These are phyloP conservation scores for Myodes glareolus DNA, from an alignment of 2,113 vertebrate genomes.

Conservation along the genomic window DNA sequence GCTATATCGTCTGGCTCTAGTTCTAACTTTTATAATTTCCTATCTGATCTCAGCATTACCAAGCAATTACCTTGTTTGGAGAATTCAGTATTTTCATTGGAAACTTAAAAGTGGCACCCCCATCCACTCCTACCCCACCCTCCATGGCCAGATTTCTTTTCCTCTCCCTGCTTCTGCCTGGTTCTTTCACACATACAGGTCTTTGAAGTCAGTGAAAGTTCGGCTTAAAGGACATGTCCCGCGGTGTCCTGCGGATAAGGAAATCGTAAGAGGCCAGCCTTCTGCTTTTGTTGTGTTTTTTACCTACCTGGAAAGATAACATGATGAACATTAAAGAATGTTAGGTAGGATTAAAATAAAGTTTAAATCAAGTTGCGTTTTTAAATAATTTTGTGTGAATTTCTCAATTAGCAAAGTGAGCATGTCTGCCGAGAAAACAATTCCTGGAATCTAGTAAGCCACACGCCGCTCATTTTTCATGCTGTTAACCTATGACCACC, in stretches of 20 bases:
- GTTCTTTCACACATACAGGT: not conserved
- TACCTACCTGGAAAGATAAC: not conserved
- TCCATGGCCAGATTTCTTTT: slow-evolving; percentile 14
- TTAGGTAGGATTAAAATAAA: not conserved
- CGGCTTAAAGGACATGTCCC: not conserved
- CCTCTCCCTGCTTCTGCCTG: not conserved
- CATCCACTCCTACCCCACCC: not conserved
- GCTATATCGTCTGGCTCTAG: not conserved
- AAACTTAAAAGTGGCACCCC: slow-evolving; percentile 18
- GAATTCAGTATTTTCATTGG: slow-evolving; percentile 53
- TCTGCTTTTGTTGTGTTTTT: not conserved
- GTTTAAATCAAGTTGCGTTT: not conserved
- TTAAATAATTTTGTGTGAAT: not conserved
- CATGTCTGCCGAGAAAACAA: not conserved
- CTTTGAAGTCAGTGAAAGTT: slow-evolving; percentile 43
- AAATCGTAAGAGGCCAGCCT: not conserved
- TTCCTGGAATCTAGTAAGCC: not conserved
- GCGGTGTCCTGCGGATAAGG: not conserved
- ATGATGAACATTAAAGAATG: not conserved
- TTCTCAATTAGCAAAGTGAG: slow-evolving; percentile 27
- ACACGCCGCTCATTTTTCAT: accelerated
- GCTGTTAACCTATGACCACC: not conserved
- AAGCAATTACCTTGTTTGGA: slow-evolving; percentile 47
- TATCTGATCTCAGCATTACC: not conserved
- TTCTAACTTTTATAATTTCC: not conserved